These are phyloP conservation scores for Leucophora obtusa DNA, from an alignment of 2,888 invertebrate species.

Conservation along the genomic window DNA sequence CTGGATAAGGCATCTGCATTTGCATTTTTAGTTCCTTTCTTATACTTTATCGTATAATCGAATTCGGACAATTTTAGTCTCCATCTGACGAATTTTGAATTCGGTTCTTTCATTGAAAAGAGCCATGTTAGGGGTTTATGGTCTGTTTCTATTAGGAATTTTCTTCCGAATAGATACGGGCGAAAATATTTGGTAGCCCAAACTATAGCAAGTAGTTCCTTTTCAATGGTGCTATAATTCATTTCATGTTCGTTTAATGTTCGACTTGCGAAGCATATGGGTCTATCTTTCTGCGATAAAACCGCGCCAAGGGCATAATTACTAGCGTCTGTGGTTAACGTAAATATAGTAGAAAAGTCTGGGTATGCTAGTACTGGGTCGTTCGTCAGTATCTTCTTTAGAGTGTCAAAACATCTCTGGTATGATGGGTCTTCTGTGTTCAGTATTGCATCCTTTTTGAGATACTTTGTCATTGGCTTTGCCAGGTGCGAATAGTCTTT, in stretches of 20 bases:
- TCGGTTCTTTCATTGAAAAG: too few relatives aligned
- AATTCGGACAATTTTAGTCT: neutral
- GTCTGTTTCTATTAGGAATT: neutral
- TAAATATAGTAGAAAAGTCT: slow-evolving; percentile 35
- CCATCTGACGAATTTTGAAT: neutral
- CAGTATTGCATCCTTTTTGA: slow-evolving; percentile 29
- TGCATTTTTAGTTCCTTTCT: neutral
- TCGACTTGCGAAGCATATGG: slow-evolving; percentile 43
- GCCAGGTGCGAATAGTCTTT: slow-evolving; percentile 1
- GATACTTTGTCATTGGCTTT: neutral
- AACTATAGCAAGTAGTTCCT: slow-evolving; percentile 43
- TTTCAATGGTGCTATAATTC: slow-evolving; percentile 52
- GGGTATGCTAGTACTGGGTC: slow-evolving; percentile 26
- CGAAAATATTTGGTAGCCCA: neutral
- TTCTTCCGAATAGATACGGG: slow-evolving; percentile 35
- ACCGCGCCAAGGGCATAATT: slow-evolving; percentile 46
- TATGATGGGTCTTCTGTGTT: too few relatives aligned
- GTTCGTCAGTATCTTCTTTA: neutral
- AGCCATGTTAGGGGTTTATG: neutral
- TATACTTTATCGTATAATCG: neutral
- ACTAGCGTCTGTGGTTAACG: slow-evolving; percentile 26
- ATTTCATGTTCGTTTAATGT: slow-evolving; percentile 42
- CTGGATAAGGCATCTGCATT: neutral
- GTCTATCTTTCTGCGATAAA: slow-evolving; percentile 30
- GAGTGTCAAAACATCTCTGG: too few relatives aligned